Conservation (phyloP, 2,888 invertebrate species). For the Myathropa florea region DNA sequence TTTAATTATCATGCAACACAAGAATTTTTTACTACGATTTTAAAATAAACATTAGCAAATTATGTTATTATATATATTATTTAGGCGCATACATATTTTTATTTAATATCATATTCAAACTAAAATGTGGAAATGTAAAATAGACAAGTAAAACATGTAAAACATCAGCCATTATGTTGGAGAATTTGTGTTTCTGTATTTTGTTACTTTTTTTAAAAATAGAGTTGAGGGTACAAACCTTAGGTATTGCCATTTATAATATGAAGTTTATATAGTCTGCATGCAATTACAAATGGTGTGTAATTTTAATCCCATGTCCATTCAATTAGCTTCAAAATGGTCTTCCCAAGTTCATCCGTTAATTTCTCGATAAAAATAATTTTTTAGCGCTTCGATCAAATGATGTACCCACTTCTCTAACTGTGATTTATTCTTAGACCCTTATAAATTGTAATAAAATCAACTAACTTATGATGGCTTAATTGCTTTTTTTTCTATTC, state of each 20-base stretch:
- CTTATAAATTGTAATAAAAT: slow-evolving; percentile 46
- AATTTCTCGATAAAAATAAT: neutral
- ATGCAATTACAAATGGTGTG: neutral
- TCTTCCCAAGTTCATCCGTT: slow-evolving; percentile 30
- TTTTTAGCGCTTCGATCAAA: neutral
- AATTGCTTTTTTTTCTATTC: slow-evolving; percentile 11
- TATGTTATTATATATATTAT: slow-evolving; percentile 40
- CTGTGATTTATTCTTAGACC: slow-evolving; percentile 68
- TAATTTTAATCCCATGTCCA: slow-evolving; percentile 1
- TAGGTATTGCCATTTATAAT: neutral
- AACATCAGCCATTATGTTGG: slow-evolving; percentile 6
- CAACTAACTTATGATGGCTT: slow-evolving; percentile 8
- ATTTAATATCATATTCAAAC: slow-evolving; percentile 28
- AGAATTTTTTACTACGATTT: slow-evolving; percentile 51
- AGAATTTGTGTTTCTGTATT: slow-evolving; percentile 22
- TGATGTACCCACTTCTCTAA: slow-evolving; percentile 58
- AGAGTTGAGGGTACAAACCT: slow-evolving; percentile 51
- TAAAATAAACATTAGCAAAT: slow-evolving; percentile 56
- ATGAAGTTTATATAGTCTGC: slow-evolving; percentile 4
- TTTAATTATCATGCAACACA: slow-evolving; percentile 39
- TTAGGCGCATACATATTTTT: slow-evolving; percentile 41
- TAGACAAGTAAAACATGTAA: slow-evolving; percentile 22
- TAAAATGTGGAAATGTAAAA: slow-evolving; percentile 40
- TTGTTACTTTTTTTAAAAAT: slow-evolving; percentile 45
- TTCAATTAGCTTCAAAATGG: neutral